Base-by-base conservation (phyloP, 2,113 vertebrate species). In the Eolophus roseicapilla region DNA sequence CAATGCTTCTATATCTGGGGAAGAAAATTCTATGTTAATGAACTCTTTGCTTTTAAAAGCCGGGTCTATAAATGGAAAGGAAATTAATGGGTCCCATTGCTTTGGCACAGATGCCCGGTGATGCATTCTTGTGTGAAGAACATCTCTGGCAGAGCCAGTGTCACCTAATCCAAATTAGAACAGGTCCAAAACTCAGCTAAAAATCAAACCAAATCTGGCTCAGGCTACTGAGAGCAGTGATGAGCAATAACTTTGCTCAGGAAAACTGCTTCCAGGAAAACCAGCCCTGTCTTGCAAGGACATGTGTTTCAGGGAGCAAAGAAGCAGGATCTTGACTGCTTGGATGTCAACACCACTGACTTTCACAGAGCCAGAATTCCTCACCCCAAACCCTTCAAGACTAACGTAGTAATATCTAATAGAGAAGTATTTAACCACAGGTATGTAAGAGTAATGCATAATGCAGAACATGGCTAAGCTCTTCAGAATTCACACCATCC, bases 321-420 rank as follows among this genome's bases (percentile, higher is more conserved):
- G 8, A 15, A 77, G 4, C 8, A 65, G 46, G 17, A 49, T 49
- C 21, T 28, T 17, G 37, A 9, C 27, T 4, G 0, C n/a, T 21
- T 63, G 55, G 55, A 63, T 75, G 78, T n/a, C 59, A 74, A 37
- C 18, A 75, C 41, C 64, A 11, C 9, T n/a, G 53, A 65, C 69
- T 80, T 47, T 53, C 39, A 17, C 10, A 69, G 70, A 53, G 62
- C 10, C 24, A 73, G 44, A 86, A 73, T 41, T 76, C 52, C 29
- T 68, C 15, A 8, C 18, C 12, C 33, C 44, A 68, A 43, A 7
- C 25, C 24, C 55, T 39, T 50, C 47, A 24, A n/a, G 31, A 14
- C 23, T 24, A 23, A 77, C 44, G 19, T 0, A 10, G 9, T 33
- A 24, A 18, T 23, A 44, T 39, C 0, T 1, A 29, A 21, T 5